Evolutionary conservation across 2,113 vertebrate species (phyloP).

Genomic region (Macquaria ambigua): DNA sequence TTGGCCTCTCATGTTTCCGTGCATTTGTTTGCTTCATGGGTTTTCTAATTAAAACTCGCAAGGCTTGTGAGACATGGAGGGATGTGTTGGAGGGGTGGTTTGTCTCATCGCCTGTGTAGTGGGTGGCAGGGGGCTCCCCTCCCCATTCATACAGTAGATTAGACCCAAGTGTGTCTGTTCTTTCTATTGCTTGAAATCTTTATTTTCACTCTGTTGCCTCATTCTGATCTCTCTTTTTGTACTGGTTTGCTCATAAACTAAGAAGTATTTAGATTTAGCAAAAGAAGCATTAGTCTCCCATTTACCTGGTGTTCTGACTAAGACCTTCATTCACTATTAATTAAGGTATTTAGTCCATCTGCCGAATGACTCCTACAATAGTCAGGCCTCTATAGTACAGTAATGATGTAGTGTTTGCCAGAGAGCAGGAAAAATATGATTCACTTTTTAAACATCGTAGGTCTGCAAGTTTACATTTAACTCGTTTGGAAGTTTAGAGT

Average conservation of each 20-base stretch:
- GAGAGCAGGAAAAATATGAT: conserved; percentile 30
- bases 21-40: conserved; percentile 76
- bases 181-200: conserved; percentile 37
- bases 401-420: conserved; percentile 46
- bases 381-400: conserved; percentile 24
- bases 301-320: conserved; percentile 19
- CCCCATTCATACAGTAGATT: conserved; percentile 31
- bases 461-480: neutral
- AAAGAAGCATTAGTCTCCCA: conserved; percentile 17
- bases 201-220: conserved; percentile 20
- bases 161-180: conserved; percentile 19
- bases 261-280: conserved; percentile 14
- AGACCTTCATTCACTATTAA: conserved; percentile 52
- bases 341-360: conserved; percentile 48
- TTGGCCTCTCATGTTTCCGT: conserved; percentile 68
- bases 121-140: conserved; percentile 19
- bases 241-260: neutral
- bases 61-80: conserved; percentile 55
- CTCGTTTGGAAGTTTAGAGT: neutral
- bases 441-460: neutral
- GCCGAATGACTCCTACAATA: conserved; percentile 18
- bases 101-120: conserved; percentile 45
- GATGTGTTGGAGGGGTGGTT: conserved; percentile 37
- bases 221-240: conserved; percentile 16
- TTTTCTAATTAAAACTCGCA: conserved; percentile 78